Conservation (phyloP, 2,888 invertebrate species). For the Aphodius granarius region DNA sequence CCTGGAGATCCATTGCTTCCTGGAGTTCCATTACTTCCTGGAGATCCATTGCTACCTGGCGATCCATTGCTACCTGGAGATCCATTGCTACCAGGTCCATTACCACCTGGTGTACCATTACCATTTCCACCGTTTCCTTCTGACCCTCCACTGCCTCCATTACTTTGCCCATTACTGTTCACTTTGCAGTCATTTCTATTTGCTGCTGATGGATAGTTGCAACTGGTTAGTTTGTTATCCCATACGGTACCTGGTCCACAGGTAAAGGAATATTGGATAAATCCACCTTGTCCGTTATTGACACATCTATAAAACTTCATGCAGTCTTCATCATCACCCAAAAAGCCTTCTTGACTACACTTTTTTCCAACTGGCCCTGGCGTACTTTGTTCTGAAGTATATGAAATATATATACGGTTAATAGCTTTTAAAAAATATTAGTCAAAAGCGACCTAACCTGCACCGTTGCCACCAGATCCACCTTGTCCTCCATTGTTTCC, state of each 20-base stretch:
- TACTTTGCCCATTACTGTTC: slow-evolving; percentile 60
- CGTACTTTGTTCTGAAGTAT: neutral
- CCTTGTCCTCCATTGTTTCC: slow-evolving; percentile 19
- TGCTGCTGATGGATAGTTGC: slow-evolving; percentile 68
- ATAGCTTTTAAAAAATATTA: neutral
- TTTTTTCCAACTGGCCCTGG: neutral
- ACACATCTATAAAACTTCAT: slow-evolving; percentile 78
- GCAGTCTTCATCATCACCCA: slow-evolving; percentile 68
- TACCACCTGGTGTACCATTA: neutral
- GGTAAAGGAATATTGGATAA: slow-evolving; percentile 64
- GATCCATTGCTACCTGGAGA: neutral
- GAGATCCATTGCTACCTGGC: slow-evolving; percentile 12
- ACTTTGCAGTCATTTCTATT: slow-evolving; percentile 63
- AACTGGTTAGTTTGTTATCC: slow-evolving; percentile 69
- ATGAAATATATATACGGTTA: neutral
- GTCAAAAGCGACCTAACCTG: neutral
- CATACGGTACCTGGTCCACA: slow-evolving; percentile 79
- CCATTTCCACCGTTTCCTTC: neutral
- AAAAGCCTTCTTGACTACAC: slow-evolving; percentile 70
- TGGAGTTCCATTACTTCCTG: neutral
- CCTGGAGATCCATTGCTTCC: neutral
- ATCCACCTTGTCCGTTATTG: slow-evolving; percentile 51
- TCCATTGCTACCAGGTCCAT: neutral
- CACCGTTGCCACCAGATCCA: slow-evolving; percentile 21
- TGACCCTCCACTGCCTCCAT: slow-evolving; percentile 32